A percentile compares a stretch with the other conserved stretches of the same genome.
Conservation (phyloP, 23 tunicate species). For the Ascidia mentula region DNA sequence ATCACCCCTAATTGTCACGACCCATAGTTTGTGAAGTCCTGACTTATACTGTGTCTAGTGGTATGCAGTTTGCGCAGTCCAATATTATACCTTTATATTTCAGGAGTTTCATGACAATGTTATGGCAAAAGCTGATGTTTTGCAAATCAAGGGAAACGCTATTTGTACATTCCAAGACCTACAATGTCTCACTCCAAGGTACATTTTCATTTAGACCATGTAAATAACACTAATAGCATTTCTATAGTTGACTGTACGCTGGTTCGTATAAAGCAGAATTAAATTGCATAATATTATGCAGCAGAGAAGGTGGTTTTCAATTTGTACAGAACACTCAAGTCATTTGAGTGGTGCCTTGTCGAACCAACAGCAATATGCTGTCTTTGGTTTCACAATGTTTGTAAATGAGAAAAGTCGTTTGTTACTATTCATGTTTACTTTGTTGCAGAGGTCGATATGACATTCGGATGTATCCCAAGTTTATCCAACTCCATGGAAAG, state of each 20-base stretch:
- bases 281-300: not conserved
- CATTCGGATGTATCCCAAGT: constrained; percentile 92
- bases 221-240: not conserved
- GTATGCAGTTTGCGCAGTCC: no score
- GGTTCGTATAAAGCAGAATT: not conserved
- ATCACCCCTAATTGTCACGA: no score
- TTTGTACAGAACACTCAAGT: not conserved
- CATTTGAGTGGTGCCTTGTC: no score
- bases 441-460: constrained; percentile 95
- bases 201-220: not conserved
- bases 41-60: no score
- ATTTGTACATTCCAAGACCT: constrained; percentile 84
- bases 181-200: constrained; percentile 98
- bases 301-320: no score
- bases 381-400: not conserved
- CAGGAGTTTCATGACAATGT: constrained; percentile 90
- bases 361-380: not conserved
- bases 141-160: constrained; percentile 96
- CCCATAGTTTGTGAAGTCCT: no score
- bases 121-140: constrained; percentile 89
- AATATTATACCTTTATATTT: not conserved
- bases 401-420: not conserved
- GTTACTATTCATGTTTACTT: not conserved
- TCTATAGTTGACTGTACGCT: no score
- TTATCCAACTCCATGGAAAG: constrained; percentile 96